Evolutionary conservation across 1,140 invertebrate species (phyloP).

Genomic region (Hyposmocoma kahamanoa): DNA sequence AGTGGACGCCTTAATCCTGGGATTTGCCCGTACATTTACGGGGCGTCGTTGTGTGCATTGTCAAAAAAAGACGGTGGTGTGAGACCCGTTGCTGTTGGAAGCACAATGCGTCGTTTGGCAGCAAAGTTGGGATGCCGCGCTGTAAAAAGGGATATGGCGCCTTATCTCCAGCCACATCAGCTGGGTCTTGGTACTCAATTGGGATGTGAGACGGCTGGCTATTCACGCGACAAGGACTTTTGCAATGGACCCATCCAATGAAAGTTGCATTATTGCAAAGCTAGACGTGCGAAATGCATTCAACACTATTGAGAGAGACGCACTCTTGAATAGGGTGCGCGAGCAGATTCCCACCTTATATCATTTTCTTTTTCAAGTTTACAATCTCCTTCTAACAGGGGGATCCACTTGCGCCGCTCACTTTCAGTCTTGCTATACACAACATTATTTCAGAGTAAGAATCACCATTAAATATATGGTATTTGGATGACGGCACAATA

Average conservation of each 20-base stretch:
- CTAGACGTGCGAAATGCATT: conserved; percentile 1
- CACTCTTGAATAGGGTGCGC: neutral
- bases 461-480: conserved; percentile 1
- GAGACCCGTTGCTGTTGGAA: neutral
- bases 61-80: neutral
- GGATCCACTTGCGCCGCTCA: conserved; percentile 1
- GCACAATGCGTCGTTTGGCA: neutral
- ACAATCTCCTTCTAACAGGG: conserved; percentile 4
- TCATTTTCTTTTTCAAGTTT: conserved; percentile 1
- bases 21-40: conserved; percentile 6
- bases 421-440: conserved; percentile 1
- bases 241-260: neutral
- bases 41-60: conserved; percentile 4
- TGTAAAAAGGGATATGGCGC: neutral
- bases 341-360: neutral
- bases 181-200: neutral
- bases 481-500: conserved; percentile 3
- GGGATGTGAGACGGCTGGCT: neutral
- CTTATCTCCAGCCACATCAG: neutral
- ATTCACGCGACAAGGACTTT: neutral
- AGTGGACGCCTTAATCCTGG: neutral
- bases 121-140: neutral
- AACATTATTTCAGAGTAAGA: neutral
- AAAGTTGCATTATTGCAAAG: neutral
- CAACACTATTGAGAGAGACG: conserved; percentile 2